These are phyloP conservation scores for Salvator merianae DNA, from an alignment of 2,113 vertebrate genomes.

Conservation along the genomic window DNA sequence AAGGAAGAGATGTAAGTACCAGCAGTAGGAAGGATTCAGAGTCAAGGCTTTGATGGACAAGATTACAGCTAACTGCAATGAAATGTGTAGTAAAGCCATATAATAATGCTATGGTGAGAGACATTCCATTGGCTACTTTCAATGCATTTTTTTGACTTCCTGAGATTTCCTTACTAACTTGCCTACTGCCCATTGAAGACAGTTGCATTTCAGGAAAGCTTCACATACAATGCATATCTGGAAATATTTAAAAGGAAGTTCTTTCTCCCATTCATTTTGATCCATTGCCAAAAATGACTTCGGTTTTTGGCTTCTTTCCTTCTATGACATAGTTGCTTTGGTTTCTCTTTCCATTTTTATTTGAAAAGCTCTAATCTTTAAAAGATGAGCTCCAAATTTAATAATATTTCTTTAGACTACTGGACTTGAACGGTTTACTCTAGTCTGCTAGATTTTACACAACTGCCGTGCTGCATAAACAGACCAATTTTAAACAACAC, in stretches of 20 bases:
- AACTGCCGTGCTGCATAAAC: conserved; percentile 18
- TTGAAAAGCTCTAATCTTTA: conserved; percentile 20
- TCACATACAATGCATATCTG: not conserved
- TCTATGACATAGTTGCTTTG: conserved; percentile 20
- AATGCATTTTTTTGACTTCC: not conserved
- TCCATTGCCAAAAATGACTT: conserved; percentile 35
- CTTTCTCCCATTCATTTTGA: conserved; percentile 25
- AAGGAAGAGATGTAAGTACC: not conserved
- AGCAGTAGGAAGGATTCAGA: not conserved
- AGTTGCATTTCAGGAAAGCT: not conserved
- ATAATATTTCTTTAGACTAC: conserved; percentile 26
- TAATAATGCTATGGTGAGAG: not conserved
- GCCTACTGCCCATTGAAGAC: not conserved
- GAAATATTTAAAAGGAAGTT: conserved; percentile 18
- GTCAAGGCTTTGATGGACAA: not conserved
- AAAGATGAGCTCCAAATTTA: not conserved
- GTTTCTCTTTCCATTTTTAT: conserved; percentile 29
- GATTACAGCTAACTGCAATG: not conserved
- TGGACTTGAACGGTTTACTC: conserved; percentile 22
- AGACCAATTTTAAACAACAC: not conserved
- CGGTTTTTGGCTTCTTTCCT: not conserved
- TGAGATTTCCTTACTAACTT: not conserved
- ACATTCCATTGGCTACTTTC: not conserved
- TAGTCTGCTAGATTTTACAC: conserved; percentile 20
- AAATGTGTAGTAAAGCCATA: not conserved